Evolutionary conservation across 2,888 invertebrate species (phyloP), one percentile per base, ranked within the genome.

Genomic region (Limenitis camilla): DNA sequence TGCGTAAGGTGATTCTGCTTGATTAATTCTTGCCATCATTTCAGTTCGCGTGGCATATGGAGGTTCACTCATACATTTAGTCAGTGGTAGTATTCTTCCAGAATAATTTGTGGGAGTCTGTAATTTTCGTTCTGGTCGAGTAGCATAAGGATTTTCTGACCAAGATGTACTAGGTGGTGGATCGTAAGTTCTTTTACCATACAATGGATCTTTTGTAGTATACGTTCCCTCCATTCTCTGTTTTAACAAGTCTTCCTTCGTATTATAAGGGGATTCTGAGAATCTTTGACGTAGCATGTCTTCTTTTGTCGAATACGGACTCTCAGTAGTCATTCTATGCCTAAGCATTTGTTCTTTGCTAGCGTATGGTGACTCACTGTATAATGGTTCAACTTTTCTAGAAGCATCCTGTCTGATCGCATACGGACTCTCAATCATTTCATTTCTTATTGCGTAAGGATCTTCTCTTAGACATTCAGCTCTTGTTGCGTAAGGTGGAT

Each of bases 201-300:
- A 85, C 40, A 81, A 58, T 9, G 83, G 76, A 60, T 87, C 86
- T 65, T 81, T 86, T 35, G 62, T 53, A 47, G 65, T 62, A 52
- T 70, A 66, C 5, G 77, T 74, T 28, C 64, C 61, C 46, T 85
- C 85, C 64, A 83, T 69, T 74, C 85, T 78, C 59, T 86, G 85
- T 60, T 83, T 88, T 4, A 85, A 57, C 74, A 86, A 76, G 46
- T 88, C 88, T 56, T 88, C 88, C 62, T 86, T 88, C 9, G 87
- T 86, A 58, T 77, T 84, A 57, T 88, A 88, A 5, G 88, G 88
- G 8, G 85, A 88, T 65, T 88, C 88, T 4, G 85, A 85, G 62
- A 85, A 87, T 63, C 88, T 76, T 51, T 88, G 87, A 45, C 87
- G 72, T 48, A 88, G 68, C 87, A 88, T 85, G 60, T 88, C 88